phyloP scores from a whole-genome alignment of 35 echinoderm and acorn worm species.

The Hemicentrotus pulcherrimus region DNA sequence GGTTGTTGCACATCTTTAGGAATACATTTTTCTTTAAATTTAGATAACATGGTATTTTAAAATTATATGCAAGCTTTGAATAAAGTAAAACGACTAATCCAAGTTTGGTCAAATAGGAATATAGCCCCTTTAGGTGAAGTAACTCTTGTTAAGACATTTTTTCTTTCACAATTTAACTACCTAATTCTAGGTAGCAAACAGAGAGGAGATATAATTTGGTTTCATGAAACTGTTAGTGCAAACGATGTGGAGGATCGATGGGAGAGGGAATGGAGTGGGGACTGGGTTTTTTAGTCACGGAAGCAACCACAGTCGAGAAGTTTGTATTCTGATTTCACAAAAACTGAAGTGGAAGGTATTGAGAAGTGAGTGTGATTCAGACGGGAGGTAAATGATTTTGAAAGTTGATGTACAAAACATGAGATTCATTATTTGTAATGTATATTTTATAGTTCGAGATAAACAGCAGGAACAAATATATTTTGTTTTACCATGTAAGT shows the following conservation, averaged over 20 bases:
- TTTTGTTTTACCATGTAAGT: neutral
- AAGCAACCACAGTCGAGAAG: neutral
- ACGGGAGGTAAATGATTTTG: neutral
- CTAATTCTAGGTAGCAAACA: neutral
- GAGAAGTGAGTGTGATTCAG: neutral
- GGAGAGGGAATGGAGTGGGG: slow-evolving; percentile 5
- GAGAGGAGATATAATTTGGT: neutral
- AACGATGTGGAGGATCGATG: neutral
- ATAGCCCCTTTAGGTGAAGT: too few relatives aligned
- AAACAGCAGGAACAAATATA: neutral
- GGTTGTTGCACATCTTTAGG: too few relatives aligned
- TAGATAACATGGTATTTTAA: too few relatives aligned
- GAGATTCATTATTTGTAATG: neutral
- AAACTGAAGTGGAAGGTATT: neutral
- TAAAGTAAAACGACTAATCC: too few relatives aligned
- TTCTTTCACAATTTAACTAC: too few relatives aligned
- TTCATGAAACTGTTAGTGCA: neutral
- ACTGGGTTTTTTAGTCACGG: neutral
- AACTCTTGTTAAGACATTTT: too few relatives aligned
- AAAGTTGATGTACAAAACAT: neutral
- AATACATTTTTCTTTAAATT: too few relatives aligned
- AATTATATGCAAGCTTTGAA: too few relatives aligned
- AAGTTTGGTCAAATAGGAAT: too few relatives aligned
- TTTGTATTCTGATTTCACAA: neutral
- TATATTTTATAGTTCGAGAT: neutral